A percentile compares a stretch with the other conserved stretches of the same genome.
Evolutionary conservation across 2,113 vertebrate species (phyloP).

Genomic region (Cryptomyrus ogoouensis): DNA sequence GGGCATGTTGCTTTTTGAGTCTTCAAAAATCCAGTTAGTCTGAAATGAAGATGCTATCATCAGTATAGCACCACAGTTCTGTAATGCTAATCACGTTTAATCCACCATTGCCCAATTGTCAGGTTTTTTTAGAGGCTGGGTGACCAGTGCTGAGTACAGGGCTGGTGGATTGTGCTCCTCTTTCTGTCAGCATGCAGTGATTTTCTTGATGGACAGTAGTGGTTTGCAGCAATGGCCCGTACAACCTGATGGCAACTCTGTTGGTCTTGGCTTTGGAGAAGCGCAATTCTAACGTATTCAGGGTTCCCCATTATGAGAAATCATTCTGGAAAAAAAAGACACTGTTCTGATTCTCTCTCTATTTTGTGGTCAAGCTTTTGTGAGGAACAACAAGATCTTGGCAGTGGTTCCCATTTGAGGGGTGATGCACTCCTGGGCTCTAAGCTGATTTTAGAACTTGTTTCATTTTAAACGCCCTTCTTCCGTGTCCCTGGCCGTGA

Average conservation of each 20-base stretch:
- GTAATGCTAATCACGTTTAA: background rate
- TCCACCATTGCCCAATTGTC: background rate
- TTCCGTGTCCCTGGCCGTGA: slow-evolving; percentile 17
- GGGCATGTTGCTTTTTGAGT: background rate
- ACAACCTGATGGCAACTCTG: slow-evolving; percentile 1
- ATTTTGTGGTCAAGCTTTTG: slow-evolving; percentile 12
- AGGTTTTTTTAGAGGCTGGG: background rate
- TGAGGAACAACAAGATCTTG: slow-evolving; percentile 21
- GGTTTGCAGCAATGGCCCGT: background rate
- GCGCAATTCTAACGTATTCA: background rate
- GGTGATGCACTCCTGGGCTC: background rate
- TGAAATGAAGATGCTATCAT: background rate
- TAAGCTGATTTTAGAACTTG: slow-evolving; percentile 20
- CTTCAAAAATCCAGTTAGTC: background rate
- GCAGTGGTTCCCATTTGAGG: background rate
- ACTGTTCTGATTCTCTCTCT: slow-evolving; percentile 9
- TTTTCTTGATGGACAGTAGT: background rate
- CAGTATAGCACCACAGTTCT: background rate
- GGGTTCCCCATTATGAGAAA: slow-evolving; percentile 18
- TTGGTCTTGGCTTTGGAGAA: slow-evolving; percentile 6
- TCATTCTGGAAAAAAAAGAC: slow-evolving; percentile 17
- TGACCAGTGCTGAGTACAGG: background rate
- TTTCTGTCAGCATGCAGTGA: background rate
- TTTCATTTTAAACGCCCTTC: slow-evolving; percentile 25
- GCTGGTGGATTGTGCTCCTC: background rate